Percentiles rank a stretch among this genome's conserved stretches.
These are phyloP conservation scores for Sciurus niger DNA, from an alignment of 2,113 vertebrate genomes.

Conservation along the genomic window DNA sequence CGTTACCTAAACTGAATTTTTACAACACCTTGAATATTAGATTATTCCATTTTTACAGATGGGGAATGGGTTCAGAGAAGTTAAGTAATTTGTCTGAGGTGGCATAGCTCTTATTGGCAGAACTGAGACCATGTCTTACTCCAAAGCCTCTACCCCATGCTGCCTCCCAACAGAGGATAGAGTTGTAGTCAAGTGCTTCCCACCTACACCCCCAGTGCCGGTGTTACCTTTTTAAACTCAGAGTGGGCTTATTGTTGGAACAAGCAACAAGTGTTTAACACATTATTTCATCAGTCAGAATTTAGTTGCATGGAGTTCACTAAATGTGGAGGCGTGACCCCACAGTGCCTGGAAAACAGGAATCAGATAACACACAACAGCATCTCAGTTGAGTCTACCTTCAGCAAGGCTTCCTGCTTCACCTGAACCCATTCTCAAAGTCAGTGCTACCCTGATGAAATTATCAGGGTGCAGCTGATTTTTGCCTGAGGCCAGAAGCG, in stretches of 20 bases:
- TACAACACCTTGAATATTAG: neutral
- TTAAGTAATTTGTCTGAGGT: neutral
- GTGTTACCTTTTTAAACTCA: neutral
- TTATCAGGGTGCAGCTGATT: neutral
- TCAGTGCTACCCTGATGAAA: neutral
- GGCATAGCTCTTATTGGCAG: neutral
- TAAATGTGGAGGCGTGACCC: neutral
- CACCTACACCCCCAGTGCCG: neutral
- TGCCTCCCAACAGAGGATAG: neutral
- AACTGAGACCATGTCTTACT: neutral
- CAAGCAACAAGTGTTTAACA: neutral
- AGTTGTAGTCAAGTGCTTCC: neutral
- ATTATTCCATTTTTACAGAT: neutral
- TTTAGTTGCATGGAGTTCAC: neutral
- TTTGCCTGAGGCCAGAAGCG: neutral
- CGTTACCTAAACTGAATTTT: neutral
- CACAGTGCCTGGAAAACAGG: neutral
- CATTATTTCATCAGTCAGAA: neutral
- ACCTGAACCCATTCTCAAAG: neutral
- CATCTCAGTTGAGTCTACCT: neutral
- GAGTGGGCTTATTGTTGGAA: accelerated
- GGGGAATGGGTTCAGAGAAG: constrained; percentile 43
- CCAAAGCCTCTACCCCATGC: neutral
- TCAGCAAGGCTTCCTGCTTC: neutral
- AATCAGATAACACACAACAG: neutral